Evolutionary conservation across 2,113 vertebrate genomes (phyloP).

Genomic region (Sardina pilchardus): DNA sequence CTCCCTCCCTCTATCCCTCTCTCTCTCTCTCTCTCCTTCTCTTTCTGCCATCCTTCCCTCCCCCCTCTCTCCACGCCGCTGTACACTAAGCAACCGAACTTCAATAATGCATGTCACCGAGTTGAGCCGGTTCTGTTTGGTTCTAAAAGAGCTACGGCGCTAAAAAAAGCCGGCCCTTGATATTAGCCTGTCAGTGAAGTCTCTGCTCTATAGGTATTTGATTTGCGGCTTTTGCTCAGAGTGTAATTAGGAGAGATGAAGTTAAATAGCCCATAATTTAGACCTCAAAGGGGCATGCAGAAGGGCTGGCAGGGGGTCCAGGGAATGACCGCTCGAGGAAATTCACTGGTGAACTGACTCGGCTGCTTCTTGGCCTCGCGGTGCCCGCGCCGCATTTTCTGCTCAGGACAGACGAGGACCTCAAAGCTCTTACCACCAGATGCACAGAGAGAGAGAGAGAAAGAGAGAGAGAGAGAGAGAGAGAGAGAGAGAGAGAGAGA

Average conservation of each 20-base stretch:
- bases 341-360: slow-evolving; percentile 31
- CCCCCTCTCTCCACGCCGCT: neutral
- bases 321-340: slow-evolving; percentile 36
- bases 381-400: neutral
- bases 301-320: slow-evolving; percentile 27
- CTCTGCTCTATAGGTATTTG: slow-evolving; percentile 19
- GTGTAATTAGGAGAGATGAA: slow-evolving; percentile 23
- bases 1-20: neutral
- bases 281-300: slow-evolving; percentile 25
- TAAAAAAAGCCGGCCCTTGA: neutral
- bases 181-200: slow-evolving; percentile 7
- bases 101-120: slow-evolving; percentile 1
- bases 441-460: neutral
- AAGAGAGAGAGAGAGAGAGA: neutral
- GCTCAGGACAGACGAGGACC: neutral
- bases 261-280: slow-evolving; percentile 39
- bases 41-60: neutral
- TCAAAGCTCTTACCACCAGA: neutral
- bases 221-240: slow-evolving; percentile 42
- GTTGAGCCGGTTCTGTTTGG: neutral
- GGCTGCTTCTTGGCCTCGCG: neutral
- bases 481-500: neutral
- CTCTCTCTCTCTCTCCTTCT: neutral
- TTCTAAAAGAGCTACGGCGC: neutral
- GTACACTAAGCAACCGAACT: neutral